Evolutionary conservation across 1,140 invertebrate genomes (phyloP), one percentile per base, ranked within the genome.

Genomic region (Drosophila ercepeae): DNA sequence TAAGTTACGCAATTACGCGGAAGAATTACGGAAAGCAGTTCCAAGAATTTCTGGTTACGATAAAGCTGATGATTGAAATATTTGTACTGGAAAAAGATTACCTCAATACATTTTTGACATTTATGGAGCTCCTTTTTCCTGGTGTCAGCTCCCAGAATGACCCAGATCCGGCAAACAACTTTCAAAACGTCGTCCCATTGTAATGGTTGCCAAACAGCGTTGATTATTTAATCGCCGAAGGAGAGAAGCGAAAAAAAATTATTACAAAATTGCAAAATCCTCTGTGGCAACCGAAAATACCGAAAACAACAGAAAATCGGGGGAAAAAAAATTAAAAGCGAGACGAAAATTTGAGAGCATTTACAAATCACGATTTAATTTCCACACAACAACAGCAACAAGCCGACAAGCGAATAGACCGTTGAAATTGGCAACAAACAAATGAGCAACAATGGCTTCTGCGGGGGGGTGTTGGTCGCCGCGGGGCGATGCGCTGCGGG

Each of bases 301-400:
- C n/a, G n/a, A 23, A 55, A 25, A 25, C 11, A 27, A 42, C 42
- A 18, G n/a, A 50, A 23, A 54, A 57, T n/a, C n/a, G n/a, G n/a
- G 49, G 48, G 69, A 49, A 57, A 67, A 67, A 70, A 60, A 72
- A 42, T 39, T 21, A 45, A 44, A 36, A 57, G 75, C 70, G 75
- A 75, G 71, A 84, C 75, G 67, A 86, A 86, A 84, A 81, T 86
- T 86, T 84, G 81, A 84, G 81, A 83, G 81, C 81, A 84, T 84
- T 84, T 84, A 84, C 81, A 84, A 84, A 84, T 84, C 81, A 84
- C 81, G 81, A 84, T 84, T 84, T 86, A 84, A 86, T 84, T 84
- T 84, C 60, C 61, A 67, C 63, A 73, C 65, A 72, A 73, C 71
- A 79, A 65, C 78, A 72, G 50, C 23, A 57, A 41, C 13, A 73